Base-by-base conservation (phyloP, 2,888 invertebrate species). In the Macrostomum cliftonense region DNA sequence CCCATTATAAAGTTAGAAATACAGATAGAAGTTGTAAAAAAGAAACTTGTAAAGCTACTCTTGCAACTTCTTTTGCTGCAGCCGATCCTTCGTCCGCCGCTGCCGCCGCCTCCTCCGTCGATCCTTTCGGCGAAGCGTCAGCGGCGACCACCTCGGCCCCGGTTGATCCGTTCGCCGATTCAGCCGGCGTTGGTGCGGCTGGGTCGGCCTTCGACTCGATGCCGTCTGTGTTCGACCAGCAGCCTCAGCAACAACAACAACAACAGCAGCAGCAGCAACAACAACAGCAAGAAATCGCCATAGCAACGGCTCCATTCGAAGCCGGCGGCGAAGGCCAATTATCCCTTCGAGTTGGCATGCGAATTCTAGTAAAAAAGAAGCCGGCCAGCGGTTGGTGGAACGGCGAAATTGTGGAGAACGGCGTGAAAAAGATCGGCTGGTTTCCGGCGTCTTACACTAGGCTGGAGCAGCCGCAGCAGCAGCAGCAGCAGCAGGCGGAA, bases 331-430 rank as follows among this genome's bases (percentile, higher is more conserved):
- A 80, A 0, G 95, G 95, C 62, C 97, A 97, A 67, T 74, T 97
- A 39, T 81, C 83, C 14, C 74, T 97, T 37, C 78, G 80, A 57
- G 80, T 85, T 52, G 95, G 93, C 0, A 93, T 95, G 62, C 74
- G 93, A 50, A 80, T 95, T 50, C 83, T 87, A 76, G 84, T 97
- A n/a, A 77, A 88, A 19, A 93, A 93, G 73, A 93, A 91, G 67
- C 87, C 88, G 0, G 82, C 85, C 59, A 84, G 85, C 44, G 97
- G 97, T 17, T 97, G 97, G 97, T 99, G 95, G 95, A 95, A 97
- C 73, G 97, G 97, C 1, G 95, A 97, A 71, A 72, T 93, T 4
- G 28, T 28, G 4, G 28, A 28, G 28, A 28, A 28, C 28, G 28
- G 28, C 28, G 28, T 28, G 5, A 28, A 28, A 37, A 87, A 89